Evolutionary conservation across 2,113 vertebrate genomes (phyloP), one percentile per base, ranked within the genome.

Genomic region (Phasianus colchicus): DNA sequence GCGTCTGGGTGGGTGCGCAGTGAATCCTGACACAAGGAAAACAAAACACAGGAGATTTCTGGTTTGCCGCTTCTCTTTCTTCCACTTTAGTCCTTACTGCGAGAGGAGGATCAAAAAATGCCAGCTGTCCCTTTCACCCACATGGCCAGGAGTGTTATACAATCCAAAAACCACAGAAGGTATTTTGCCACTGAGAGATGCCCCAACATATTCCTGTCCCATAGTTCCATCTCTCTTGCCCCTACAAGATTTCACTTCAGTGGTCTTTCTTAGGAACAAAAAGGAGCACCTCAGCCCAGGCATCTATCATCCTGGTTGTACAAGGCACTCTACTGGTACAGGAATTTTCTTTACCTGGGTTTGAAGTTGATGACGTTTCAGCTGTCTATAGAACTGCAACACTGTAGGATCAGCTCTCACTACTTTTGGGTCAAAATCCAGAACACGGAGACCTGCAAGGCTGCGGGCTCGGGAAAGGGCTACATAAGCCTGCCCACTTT

Each of bases 401-500:
- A 99, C 99, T 2, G 98, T 98, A 15, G 98, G 97, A 92, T 99
- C 98, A 30, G 99, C 99, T 88, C 97, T 98, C 81, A 99, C 99
- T 54, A 98, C 98, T 10, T 69, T 95, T 0, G 98, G 98, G 92
- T 99, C 98, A 91, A 99, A 99, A 91, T 99, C 99, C 97, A 99
- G 98, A 60, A 99, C 98, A 19, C 99, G 98, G 13, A 99, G 98
- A 6, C 99, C 98, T 75, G 98, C 97, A 29, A 99, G 97, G 82
- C 98, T 99, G 3, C 98, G 98, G 58, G 99, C 99, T 52, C 99
- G 96, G 64, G 99, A 99, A 16, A 99, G 98, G 9, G 99, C 99
- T 55, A 99, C 99, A 0, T 99, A 99, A 7, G 99, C 99, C 96
- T 99, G 99, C 8, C 99, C 99, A 0, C 98, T 98, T 97, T 99